Base-by-base conservation (phyloP, 1,140 invertebrate genomes). In the Drosophila elegans region DNA sequence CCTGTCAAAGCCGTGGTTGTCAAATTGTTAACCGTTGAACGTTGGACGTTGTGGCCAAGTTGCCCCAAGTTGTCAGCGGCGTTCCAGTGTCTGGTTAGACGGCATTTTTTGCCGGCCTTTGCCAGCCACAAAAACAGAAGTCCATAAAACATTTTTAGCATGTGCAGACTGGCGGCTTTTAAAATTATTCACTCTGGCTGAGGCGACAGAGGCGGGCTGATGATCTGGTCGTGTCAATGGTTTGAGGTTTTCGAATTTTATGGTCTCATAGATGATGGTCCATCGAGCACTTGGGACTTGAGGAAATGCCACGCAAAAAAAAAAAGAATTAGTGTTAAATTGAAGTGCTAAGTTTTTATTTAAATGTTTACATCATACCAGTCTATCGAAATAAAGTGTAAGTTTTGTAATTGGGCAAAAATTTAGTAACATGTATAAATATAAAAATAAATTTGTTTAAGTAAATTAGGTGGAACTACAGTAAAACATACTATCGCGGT, bases 61-160 rank as follows among this genome's bases (percentile, higher is more conserved):
- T 66, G 44, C 60, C 44, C 61, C 57, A 32, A 32, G 29, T 32
- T 74, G 72, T 77, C 74, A 76, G 39, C 61, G 44, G 53, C 32
- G 55, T 75, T 44, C 60, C 60, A 66, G 56, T 54, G 62, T 61
- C 74, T 77, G 74, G 74, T 77, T 77, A 76, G 73, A 77, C 74
- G 55, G 55, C 74, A 77, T 77, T 77, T 77, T 77, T 52, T 41
- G 6, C 38, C 21, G 52, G 53, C 53, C 38, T 27, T 16, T 13
- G 27, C 27, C 27, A 42, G 38, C 13, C 16, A 44, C 41, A 64
- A 56, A 75, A 68, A 61, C 74, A 77, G 74, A 77, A 77, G 73
- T 77, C 74, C 73, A 77, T 77, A 77, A 77, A 77, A 77, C 63
- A 77, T 77, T 77, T 77, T 77, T 77, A 77, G 74, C 74, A 77